A percentile compares a stretch with the other conserved stretches of the same genome.
Evolutionary conservation across 2,888 invertebrate species (phyloP).

Genomic region (Acleris sparsana): DNA sequence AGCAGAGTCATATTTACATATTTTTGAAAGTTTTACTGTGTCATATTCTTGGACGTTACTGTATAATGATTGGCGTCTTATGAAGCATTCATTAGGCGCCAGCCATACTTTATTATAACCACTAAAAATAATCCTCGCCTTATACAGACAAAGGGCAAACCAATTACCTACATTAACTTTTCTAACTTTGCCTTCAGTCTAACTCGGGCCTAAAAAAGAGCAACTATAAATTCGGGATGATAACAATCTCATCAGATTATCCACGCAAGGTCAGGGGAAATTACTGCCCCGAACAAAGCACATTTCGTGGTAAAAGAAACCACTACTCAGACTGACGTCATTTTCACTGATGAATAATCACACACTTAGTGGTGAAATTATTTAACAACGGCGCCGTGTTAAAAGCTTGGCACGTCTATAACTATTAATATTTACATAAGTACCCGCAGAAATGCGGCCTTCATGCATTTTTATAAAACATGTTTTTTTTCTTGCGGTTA

Average conservation of each 20-base stretch:
- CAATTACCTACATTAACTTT: slow-evolving; percentile 12
- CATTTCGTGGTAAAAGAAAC: slow-evolving; percentile 30
- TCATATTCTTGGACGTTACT: too few species aligned
- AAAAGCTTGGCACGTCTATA: neutral
- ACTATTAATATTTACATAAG: neutral
- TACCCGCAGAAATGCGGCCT: too few species aligned
- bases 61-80: too few species aligned
- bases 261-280: slow-evolving; percentile 32
- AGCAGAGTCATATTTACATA: too few species aligned
- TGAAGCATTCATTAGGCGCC: too few species aligned
- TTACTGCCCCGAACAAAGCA: slow-evolving; percentile 30
- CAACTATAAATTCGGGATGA: slow-evolving; percentile 30
- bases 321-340: slow-evolving; percentile 31
- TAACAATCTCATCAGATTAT: slow-evolving; percentile 33
- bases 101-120: too few species aligned
- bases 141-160: neutral
- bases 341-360: slow-evolving; percentile 29
- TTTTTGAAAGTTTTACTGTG: too few species aligned
- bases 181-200: neutral
- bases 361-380: slow-evolving; percentile 4
- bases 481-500: too few species aligned
- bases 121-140: too few species aligned
- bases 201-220: slow-evolving; percentile 11
- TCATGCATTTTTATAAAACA: too few species aligned
- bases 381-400: slow-evolving; percentile 15